Base-by-base conservation (phyloP, 2,888 invertebrate genomes). In the Drosophila pegasa region DNA sequence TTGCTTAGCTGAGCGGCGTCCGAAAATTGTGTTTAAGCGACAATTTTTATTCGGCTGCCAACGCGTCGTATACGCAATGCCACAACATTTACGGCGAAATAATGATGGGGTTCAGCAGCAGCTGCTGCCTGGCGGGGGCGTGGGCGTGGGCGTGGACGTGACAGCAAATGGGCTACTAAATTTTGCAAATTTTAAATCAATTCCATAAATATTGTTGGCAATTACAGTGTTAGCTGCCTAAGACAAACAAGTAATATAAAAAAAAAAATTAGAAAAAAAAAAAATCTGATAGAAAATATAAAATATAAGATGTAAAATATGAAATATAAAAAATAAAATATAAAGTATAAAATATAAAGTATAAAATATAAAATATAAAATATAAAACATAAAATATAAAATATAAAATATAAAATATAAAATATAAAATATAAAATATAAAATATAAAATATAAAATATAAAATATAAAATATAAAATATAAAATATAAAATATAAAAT, bases 11-110 rank as follows among this genome's bases (percentile, higher is more conserved):
- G 57, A 57, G 47, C 55, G 54, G 40, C 33, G 55, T 38, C 27
- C 62, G n/a, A 45, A 65, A 72, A 72, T 71, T 74, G 63, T 35
- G 54, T 72, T 71, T 75, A 61, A 60, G 77, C 70, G 62, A 48
- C 63, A 73, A 78, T 75, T 71, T 67, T 56, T 59, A 62, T 38
- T 37, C 40, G 45, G 43, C 29, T 27, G 56, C 29, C 60, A 33
- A 52, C 61, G 56, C 52, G 48, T 56, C 71, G 75, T 71, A 77
- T 77, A 45, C 78, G 68, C 66, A 72, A 63, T 64, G 48, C 67
- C 66, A 29, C 59, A 66, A 70, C 55, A 75, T 77, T 70, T 62
- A 69, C 59, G 35, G 14, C 41, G 33, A 25, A 69, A 61, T 76
- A 72, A 76, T 72, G 64, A 35, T 40, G 29, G 76, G 76, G 61